These are phyloP conservation scores for Hypercompe scribonia DNA, from an alignment of 2,888 invertebrate genomes.

Conservation along the genomic window DNA sequence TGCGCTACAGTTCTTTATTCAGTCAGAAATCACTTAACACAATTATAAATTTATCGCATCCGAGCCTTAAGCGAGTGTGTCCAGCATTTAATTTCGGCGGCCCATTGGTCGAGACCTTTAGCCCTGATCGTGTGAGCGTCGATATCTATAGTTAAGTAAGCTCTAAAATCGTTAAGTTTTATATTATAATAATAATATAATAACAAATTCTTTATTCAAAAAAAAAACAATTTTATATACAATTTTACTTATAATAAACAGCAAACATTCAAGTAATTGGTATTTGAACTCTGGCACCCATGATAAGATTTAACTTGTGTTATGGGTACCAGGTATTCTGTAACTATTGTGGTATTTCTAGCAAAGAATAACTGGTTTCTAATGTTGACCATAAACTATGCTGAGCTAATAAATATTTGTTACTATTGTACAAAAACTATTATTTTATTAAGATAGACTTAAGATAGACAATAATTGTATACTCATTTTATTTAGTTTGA, in stretches of 20 bases:
- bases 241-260: too few relatives aligned
- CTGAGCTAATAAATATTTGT: background rate
- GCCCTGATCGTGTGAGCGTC: slow-evolving; percentile 65
- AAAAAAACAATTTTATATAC: too few relatives aligned
- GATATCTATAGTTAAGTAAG: slow-evolving; percentile 65
- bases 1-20: slow-evolving; percentile 45
- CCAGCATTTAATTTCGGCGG: slow-evolving; percentile 81
- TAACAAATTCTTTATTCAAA: too few relatives aligned
- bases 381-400: background rate
- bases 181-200: too few relatives aligned
- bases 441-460: too few relatives aligned
- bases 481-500: background rate
- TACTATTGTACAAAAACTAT: background rate
- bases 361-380: background rate
- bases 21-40: slow-evolving; percentile 57
- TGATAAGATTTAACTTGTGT: too few relatives aligned
- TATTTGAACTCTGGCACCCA: too few relatives aligned
- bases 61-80: slow-evolving; percentile 77
- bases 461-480: background rate
- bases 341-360: too few relatives aligned
- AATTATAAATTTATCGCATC: slow-evolving; percentile 71
- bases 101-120: slow-evolving; percentile 69
- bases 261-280: too few relatives aligned
- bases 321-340: too few relatives aligned
- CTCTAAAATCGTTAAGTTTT: background rate